These are phyloP conservation scores for Ectropis grisescens DNA, from an alignment of 1,140 invertebrate species.

Conservation along the genomic window DNA sequence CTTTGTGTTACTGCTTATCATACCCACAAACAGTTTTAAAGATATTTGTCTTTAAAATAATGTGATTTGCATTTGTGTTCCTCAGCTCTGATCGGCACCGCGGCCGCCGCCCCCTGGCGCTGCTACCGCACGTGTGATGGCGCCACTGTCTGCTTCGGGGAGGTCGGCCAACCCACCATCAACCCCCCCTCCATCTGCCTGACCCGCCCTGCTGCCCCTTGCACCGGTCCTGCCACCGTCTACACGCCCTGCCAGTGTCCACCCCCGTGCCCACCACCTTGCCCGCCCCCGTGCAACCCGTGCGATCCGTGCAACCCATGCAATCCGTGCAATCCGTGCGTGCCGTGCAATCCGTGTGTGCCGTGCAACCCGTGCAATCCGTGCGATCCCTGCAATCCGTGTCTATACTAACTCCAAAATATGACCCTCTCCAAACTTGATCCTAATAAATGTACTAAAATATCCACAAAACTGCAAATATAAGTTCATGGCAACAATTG, in stretches of 20 bases:
- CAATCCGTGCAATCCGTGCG: slow-evolving; percentile 3
- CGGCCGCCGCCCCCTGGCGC: slow-evolving; percentile 32
- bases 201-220: slow-evolving; percentile 13
- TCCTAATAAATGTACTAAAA: no score
- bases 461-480: no score
- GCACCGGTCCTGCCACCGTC: slow-evolving; percentile 18
- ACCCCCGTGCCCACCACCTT: slow-evolving; percentile 8
- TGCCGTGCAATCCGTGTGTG: no score
- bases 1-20: no score
- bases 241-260: slow-evolving; percentile 21
- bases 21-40: no score
- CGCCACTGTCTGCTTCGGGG: slow-evolving; percentile 24
- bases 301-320: no score
- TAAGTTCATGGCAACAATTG: no score
- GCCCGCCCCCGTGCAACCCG: background rate
- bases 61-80: background rate
- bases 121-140: slow-evolving; percentile 26
- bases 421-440: no score
- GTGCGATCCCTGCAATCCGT: no score
- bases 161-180: slow-evolving; percentile 14
- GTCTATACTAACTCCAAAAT: no score
- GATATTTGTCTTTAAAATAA: background rate
- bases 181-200: slow-evolving; percentile 18
- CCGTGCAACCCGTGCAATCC: no score
- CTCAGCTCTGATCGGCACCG: slow-evolving; percentile 25